Evolutionary conservation across 2,888 invertebrate genomes (phyloP).

Genomic region (Drosophila neonasuta): DNA sequence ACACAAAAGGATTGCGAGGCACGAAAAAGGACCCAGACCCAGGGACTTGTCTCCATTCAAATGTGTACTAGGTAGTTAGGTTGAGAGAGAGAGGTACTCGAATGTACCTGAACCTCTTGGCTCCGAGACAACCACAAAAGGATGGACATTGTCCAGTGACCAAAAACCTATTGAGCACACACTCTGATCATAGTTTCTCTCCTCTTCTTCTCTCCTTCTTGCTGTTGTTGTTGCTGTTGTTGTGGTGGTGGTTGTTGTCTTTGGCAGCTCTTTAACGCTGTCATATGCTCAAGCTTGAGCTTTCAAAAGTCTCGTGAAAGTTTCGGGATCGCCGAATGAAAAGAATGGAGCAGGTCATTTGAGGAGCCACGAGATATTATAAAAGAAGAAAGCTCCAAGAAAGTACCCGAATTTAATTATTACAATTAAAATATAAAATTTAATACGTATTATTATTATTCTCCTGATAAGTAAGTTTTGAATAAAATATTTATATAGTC

Average conservation of each 20-base stretch:
- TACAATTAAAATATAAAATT: neutral
- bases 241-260: constrained; percentile 17
- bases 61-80: constrained; percentile 56
- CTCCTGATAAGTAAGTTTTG: too few relatives aligned
- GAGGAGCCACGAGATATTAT: neutral
- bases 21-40: constrained; percentile 62
- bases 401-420: neutral
- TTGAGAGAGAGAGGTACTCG: constrained; percentile 49
- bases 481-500: too few relatives aligned
- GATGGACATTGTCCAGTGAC: constrained; percentile 76
- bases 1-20: constrained; percentile 58
- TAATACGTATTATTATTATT: too few relatives aligned
- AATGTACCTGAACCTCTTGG: constrained; percentile 72
- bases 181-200: constrained; percentile 46
- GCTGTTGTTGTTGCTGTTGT: neutral
- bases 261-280: constrained; percentile 38
- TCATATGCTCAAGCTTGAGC: constrained; percentile 10
- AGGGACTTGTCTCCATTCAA: constrained; percentile 79
- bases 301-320: constrained; percentile 10
- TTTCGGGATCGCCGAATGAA: constrained; percentile 6
- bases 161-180: constrained; percentile 68
- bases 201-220: constrained; percentile 6
- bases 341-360: constrained; percentile 31
- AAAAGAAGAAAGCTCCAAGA: neutral
- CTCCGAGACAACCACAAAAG: constrained; percentile 55